phyloP scores from a whole-genome alignment of 2,113 vertebrate genomes.

The Oryzias javanicus region DNA sequence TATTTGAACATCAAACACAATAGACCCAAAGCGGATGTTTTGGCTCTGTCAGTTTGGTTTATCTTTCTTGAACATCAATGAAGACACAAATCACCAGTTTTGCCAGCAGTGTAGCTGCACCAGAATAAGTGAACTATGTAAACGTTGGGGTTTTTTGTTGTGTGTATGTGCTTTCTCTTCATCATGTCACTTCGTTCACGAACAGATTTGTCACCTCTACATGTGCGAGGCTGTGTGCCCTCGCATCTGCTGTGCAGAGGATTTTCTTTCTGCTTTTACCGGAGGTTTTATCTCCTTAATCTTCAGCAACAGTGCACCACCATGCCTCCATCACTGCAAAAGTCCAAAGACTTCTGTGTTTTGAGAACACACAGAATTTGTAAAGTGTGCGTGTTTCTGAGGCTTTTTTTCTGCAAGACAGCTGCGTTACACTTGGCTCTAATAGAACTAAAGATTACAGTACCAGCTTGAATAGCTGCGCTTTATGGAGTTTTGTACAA shows the following conservation, averaged over 20 bases:
- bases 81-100: constrained; percentile 13
- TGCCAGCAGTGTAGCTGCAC: background rate
- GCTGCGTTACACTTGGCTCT: constrained; percentile 20
- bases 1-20: constrained; percentile 3
- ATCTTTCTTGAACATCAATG: constrained; percentile 1
- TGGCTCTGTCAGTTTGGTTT: constrained; percentile 9
- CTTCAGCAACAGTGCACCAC: constrained; percentile 66
- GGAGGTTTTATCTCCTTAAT: constrained; percentile 55
- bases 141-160: background rate
- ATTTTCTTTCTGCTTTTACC: constrained; percentile 12
- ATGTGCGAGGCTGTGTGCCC: constrained; percentile 13
- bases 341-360: constrained; percentile 48
- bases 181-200: constrained; percentile 8
- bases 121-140: background rate
- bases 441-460: constrained; percentile 49
- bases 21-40: constrained; percentile 16
- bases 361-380: constrained; percentile 51
- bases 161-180: background rate
- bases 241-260: constrained; percentile 24
- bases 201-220: constrained; percentile 15
- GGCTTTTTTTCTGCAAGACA: constrained; percentile 11
- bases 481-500: constrained; percentile 43
- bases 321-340: constrained; percentile 55
- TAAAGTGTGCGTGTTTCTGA: constrained; percentile 16
- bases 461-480: constrained; percentile 59